Evolutionary conservation across 2,888 invertebrate species (phyloP).

Genomic region (Rosalia funebris): DNA sequence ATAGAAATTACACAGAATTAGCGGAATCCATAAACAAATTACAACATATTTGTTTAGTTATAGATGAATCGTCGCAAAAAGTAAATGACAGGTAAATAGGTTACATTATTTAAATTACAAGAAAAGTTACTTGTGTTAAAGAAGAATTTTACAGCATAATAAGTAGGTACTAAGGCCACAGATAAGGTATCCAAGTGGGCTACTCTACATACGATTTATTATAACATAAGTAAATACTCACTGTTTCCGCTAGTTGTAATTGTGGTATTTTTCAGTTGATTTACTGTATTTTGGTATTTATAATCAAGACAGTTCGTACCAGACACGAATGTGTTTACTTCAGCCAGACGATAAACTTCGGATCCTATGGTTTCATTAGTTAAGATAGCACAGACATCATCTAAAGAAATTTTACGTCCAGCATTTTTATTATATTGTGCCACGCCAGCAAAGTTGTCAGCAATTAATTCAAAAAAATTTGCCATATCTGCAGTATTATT

Average conservation of each 20-base stretch:
- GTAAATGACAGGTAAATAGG: too few species aligned
- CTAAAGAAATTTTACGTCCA: constrained; percentile 76
- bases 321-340: constrained; percentile 73
- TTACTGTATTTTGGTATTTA: constrained; percentile 79
- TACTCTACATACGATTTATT: too few species aligned
- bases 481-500: constrained; percentile 73
- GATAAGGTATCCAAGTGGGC: too few species aligned
- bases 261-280: constrained; percentile 71
- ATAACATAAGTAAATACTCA: too few species aligned
- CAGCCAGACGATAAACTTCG: constrained; percentile 75
- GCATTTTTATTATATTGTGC: constrained; percentile 95
- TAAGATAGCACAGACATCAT: constrained; percentile 81
- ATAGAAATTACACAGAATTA: too few species aligned
- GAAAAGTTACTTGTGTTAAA: too few species aligned
- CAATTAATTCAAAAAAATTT: constrained; percentile 82
- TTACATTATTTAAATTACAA: too few species aligned
- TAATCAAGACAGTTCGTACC: constrained; percentile 83
- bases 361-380: constrained; percentile 68
- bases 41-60: too few species aligned
- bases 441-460: constrained; percentile 86
- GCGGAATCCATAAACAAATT: too few species aligned
- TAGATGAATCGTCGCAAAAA: too few species aligned
- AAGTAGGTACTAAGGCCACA: too few species aligned
- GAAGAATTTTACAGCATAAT: too few species aligned
- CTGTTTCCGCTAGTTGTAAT: constrained; percentile 28